Evolutionary conservation across 2,888 invertebrate species (phyloP), one percentile per base, ranked within the genome.

Genomic region (Athalia cordata): DNA sequence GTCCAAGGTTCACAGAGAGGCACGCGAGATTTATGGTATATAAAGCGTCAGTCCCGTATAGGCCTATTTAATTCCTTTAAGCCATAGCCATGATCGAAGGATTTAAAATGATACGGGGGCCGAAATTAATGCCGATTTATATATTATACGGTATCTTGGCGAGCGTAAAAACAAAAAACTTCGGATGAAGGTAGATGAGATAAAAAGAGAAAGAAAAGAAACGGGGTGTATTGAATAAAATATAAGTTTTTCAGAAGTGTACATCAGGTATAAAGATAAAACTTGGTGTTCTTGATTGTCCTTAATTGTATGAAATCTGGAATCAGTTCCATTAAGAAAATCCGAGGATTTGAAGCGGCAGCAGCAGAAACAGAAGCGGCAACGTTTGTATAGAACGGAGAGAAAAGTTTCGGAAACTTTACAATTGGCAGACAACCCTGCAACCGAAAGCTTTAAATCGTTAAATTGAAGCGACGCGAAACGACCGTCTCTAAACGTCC

Each of bases 71-170:
- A 72, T 72, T 13, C 45, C 72, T 72, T 59, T 59, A 59, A 59
- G 57, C 72, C 9, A 72, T 47, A 72, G 47, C 72, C 59, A 47
- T 59, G 72, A 72, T 59, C 72, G 72, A 72, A 72, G 15, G 72
- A 47, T 72, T 43, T 45, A 45, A 47, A 59, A 47, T 47, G n/a
- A 72, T 29, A 29, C 13, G 59, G 1, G 13, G 13, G 45, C 13
- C 59, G 45, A 47, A 72, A 72, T 59, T 72, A 59, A 59, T 59
- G 47, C 45, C 13, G 11, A 72, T 59, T 72, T 59, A 13, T 57
- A 59, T 52, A 8, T 62, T 5, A 55, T 55, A 29, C 29, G 29
- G 29, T 29, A 29, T 29, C 29, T 29, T 29, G 29, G 29, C 29
- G 29, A 29, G 29, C 29, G 2, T 29, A 29, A 29, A 29, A 29